These are phyloP conservation scores for Esperia sulphurella DNA, from an alignment of 2,888 invertebrate genomes.

Conservation along the genomic window DNA sequence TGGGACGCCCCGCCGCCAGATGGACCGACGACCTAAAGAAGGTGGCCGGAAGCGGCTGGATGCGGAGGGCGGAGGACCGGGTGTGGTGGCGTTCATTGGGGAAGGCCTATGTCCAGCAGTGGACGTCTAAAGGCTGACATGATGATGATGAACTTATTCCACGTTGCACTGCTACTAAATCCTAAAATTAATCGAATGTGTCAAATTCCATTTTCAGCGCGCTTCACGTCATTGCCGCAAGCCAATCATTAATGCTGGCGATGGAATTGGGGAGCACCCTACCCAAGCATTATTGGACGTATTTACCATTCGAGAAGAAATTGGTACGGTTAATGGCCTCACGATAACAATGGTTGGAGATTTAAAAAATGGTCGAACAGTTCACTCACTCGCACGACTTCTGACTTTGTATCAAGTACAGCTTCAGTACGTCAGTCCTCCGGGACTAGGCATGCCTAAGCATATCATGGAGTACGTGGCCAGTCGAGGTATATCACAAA, in stretches of 20 bases:
- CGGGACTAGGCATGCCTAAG: conserved; percentile 93
- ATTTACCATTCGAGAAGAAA: conserved; percentile 98
- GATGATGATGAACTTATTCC: no score
- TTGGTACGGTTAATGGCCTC: conserved; percentile 98
- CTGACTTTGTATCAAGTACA: conserved; percentile 96
- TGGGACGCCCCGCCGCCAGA: no score
- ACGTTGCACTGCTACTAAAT: no score
- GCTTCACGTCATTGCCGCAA: conserved; percentile 91
- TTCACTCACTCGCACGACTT: conserved; percentile 96
- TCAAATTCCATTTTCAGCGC: conserved; percentile 74
- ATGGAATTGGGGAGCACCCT: conserved; percentile 98
- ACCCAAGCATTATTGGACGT: conserved; percentile 98
- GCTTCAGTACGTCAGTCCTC: conserved; percentile 94
- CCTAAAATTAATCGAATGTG: no score
- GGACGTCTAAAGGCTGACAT: no score
- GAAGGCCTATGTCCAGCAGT: no score
- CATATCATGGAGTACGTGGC: conserved; percentile 89
- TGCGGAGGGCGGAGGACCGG: no score
- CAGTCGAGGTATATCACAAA: conserved; percentile 88
- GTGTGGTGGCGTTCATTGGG: no score
- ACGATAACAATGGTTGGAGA: conserved; percentile 99
- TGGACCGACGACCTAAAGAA: no score
- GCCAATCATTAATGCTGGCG: conserved; percentile 98
- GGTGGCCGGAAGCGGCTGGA: no score
- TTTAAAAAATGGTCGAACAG: conserved; percentile 97